A percentile compares a stretch with the other conserved stretches of the same genome.
These are phyloP conservation scores for Ditula angustiorana DNA, from an alignment of 2,888 invertebrate species.

Conservation along the genomic window DNA sequence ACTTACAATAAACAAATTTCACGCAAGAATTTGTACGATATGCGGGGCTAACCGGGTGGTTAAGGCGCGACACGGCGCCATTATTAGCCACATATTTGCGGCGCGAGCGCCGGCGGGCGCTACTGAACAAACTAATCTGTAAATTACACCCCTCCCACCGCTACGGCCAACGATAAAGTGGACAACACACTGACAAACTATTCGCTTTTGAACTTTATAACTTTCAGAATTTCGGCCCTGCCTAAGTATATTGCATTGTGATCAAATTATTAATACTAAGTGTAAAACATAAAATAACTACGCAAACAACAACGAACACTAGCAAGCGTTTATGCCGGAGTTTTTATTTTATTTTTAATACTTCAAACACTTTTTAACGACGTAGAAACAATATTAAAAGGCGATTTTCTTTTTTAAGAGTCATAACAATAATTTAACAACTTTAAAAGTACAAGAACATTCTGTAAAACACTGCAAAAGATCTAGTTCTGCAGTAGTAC, in stretches of 20 bases:
- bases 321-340: background rate
- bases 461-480: too few species aligned
- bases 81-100: constrained; percentile 78
- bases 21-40: constrained; percentile 9
- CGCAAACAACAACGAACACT: background rate
- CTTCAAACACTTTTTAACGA: too few species aligned
- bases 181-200: constrained; percentile 65
- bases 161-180: constrained; percentile 56
- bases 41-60: background rate
- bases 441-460: too few species aligned
- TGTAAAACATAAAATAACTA: background rate
- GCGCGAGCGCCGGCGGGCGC: constrained; percentile 59
- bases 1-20: background rate
- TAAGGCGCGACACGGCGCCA: constrained; percentile 51
- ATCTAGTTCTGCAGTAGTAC: background rate
- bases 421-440: too few species aligned
- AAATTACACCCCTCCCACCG: constrained; percentile 69
- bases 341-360: background rate
- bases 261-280: background rate
- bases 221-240: constrained; percentile 10
- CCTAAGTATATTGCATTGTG: background rate
- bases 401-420: too few species aligned
- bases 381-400: too few species aligned
- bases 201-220: constrained; percentile 45
- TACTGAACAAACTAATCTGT: constrained; percentile 83